phyloP scores from a whole-genome alignment of 2,888 invertebrate species.

The Mallateleia sp. region DNA sequence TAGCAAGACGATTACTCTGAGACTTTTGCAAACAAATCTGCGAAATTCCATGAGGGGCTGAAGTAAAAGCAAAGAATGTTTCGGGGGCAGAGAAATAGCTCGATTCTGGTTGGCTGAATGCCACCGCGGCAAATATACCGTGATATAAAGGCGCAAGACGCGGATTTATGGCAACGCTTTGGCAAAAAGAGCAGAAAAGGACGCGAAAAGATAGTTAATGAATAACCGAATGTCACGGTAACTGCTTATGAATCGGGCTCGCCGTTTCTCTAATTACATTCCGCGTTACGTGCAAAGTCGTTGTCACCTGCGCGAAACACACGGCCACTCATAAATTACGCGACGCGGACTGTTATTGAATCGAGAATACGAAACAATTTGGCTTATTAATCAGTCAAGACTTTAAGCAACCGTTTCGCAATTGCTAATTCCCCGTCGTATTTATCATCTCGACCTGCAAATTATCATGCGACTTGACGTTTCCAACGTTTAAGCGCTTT shows the following conservation, averaged over 20 bases:
- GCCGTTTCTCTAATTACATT: conserved; percentile 71
- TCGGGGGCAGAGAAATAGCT: conserved; percentile 53
- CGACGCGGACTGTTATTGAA: conserved; percentile 42
- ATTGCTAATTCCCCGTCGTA: conserved; percentile 23
- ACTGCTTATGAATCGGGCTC: conserved; percentile 68
- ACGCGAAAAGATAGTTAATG: conserved; percentile 70
- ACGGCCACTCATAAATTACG: conserved; percentile 64
- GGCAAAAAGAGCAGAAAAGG: conserved; percentile 65
- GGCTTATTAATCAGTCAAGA: conserved; percentile 69
- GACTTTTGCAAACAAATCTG: conserved; percentile 67
- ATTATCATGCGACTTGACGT: conserved; percentile 18
- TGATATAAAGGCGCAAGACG: conserved; percentile 81
- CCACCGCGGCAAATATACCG: conserved; percentile 81
- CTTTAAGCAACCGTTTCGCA: conserved; percentile 45
- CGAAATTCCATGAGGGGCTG: conserved; percentile 39
- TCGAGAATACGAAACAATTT: conserved; percentile 63
- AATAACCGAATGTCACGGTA: conserved; percentile 70
- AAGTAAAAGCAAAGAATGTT: conserved; percentile 54
- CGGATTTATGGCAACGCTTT: conserved; percentile 82
- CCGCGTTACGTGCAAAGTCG: conserved; percentile 60
- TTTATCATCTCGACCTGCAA: conserved; percentile 45
- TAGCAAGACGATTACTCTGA: conserved; percentile 49
- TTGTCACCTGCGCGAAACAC: conserved; percentile 67
- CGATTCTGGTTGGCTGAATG: conserved; percentile 81
- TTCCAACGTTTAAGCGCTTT: conserved; percentile 24